Percentiles rank a stretch among this genome's conserved stretches.
These are phyloP conservation scores for Argyrosomus japonicus DNA, from an alignment of 2,113 vertebrate genomes.

Conservation along the genomic window DNA sequence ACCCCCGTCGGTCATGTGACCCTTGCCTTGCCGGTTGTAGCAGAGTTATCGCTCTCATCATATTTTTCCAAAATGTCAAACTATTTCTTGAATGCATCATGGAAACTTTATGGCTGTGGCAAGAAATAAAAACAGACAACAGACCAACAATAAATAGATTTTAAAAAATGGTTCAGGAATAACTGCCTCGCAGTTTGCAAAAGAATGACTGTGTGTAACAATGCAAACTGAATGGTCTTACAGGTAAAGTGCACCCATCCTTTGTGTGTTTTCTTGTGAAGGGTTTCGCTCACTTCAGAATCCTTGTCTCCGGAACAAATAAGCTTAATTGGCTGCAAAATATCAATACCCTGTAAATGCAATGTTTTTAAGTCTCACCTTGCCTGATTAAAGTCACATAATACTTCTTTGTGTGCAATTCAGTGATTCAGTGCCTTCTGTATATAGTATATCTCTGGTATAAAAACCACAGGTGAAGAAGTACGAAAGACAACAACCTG, in stretches of 20 bases:
- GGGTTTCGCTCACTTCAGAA: background rate
- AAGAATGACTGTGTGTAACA: background rate
- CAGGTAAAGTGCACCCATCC: constrained; percentile 33
- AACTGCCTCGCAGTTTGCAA: too few species aligned
- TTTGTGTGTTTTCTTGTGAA: background rate
- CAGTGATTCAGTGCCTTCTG: constrained; percentile 31
- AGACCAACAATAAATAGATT: constrained; percentile 18
- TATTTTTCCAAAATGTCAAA: background rate
- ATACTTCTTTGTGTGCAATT: background rate
- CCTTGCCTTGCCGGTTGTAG: background rate
- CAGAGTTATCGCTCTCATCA: background rate
- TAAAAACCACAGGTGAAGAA: constrained; percentile 24
- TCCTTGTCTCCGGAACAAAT: too few species aligned
- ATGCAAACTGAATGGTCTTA: constrained; percentile 1
- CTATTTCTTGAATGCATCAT: background rate
- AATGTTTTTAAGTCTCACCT: background rate
- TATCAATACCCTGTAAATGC: background rate
- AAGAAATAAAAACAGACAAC: background rate
- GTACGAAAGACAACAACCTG: constrained; percentile 47
- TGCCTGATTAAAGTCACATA: background rate
- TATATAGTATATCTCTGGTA: constrained; percentile 1
- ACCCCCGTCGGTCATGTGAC: background rate
- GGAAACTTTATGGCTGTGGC: background rate
- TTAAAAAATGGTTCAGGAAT: constrained; percentile 27
- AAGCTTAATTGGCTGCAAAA: background rate